Conservation (phyloP, 2,888 invertebrate species). For the Noctua janthina region DNA sequence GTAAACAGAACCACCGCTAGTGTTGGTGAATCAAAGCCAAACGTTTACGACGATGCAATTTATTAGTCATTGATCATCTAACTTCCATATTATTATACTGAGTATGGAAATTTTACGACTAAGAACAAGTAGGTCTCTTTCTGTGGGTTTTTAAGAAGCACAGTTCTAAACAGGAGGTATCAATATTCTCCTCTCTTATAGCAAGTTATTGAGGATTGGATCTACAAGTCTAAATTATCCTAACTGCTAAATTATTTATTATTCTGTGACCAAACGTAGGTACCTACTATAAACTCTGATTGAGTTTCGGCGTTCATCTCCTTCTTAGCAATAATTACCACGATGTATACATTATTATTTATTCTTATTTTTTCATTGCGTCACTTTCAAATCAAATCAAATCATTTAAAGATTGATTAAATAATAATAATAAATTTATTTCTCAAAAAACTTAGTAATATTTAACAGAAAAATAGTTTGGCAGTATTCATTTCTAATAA, state of each 20-base stretch:
- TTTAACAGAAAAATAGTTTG: no score
- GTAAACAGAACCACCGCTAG: slow-evolving; percentile 50
- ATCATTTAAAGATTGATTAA: no score
- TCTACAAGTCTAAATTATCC: background rate
- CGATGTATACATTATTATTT: no score
- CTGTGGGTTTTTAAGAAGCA: slow-evolving; percentile 12
- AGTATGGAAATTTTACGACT: slow-evolving; percentile 3
- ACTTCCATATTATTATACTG: slow-evolving; percentile 19
- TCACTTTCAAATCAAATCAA: no score
- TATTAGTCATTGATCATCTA: slow-evolving; percentile 42
- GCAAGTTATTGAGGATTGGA: background rate
- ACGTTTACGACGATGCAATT: slow-evolving; percentile 22
- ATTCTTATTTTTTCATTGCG: no score
- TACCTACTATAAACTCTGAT: background rate
- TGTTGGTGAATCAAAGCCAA: slow-evolving; percentile 54
- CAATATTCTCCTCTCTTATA: background rate
- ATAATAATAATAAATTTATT: no score
- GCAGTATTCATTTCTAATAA: no score
- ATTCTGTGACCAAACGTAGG: background rate
- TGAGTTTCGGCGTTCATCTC: no score
- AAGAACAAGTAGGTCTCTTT: slow-evolving; percentile 5
- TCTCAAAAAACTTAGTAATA: no score
- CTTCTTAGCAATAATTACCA: background rate
- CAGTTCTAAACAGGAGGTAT: background rate
- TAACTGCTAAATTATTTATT: background rate